Evolutionary conservation across 1,140 invertebrate genomes (phyloP), one percentile per base, ranked within the genome.

Genomic region (Zaprionus africanus): DNA sequence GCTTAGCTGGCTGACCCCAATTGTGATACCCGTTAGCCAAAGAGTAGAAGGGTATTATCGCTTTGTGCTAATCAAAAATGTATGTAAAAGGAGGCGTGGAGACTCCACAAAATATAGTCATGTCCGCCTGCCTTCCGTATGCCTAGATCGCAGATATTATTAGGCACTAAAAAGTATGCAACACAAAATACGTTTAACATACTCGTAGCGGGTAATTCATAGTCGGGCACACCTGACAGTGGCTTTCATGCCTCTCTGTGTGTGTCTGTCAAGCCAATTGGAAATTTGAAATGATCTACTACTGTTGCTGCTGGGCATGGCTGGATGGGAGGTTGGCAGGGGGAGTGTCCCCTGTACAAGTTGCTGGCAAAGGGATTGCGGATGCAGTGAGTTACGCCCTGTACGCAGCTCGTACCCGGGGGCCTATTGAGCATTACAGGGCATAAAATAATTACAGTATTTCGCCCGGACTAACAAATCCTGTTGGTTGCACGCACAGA

Each of bases 221-320:
- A 9, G 3, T 34, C 9, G 2, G 9, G 31, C 31, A 34, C 31
- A 34, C 9, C 9, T 9, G 2, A 34, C 0, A 11, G 9, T 11
- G 3, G 2, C 31, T 34, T 31, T 3, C 9, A 11, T 31, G 7
- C 31, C 3, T 31, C 7, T 31, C 7, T 66, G 22, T 62, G 13
- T 56, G 38, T 56, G 38, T 64, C 67, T 70, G 70, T 53, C 81
- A 68, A 81, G 71, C 80, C 84, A 88, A 84, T 88, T 88, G 84
- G 81, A 84, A 84, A 79, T 71, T 87, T 88, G 57, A 88, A 88
- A 87, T 87, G 78, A 88, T 81, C 76, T 81, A 87, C 79, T 71
- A 65, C 53, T 54, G 31, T 11, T 34, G 31, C 31, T 34, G 9
- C 2, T 34, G 19, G 19, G 19, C 22, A 51, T 12, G 11, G 1